A percentile compares a stretch with the other conserved stretches of the same genome.
These are phyloP conservation scores for Dryobates pubescens DNA, from an alignment of 2,797 vertebrate species.

Conservation along the genomic window DNA sequence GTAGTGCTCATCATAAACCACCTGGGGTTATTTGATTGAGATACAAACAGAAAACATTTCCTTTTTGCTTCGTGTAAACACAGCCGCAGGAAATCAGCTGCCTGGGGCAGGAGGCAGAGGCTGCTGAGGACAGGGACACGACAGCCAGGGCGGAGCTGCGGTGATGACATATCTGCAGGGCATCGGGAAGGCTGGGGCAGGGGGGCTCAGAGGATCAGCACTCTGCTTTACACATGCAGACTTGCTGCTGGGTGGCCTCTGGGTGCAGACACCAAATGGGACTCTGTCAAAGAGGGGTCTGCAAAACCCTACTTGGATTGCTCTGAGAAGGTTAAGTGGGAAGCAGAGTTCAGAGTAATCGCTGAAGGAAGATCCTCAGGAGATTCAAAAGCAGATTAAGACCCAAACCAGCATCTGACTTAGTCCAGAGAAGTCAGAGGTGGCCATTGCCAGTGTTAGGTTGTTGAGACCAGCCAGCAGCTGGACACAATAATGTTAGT, in stretches of 20 bases:
- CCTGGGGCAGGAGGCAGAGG: slow-evolving; percentile 50
- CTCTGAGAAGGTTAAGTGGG: neutral
- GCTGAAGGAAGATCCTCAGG: neutral
- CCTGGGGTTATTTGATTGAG: neutral
- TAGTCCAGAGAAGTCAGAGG: neutral
- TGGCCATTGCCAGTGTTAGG: neutral
- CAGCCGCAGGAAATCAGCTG: slow-evolving; percentile 23
- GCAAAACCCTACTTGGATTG: neutral
- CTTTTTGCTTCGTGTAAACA: neutral
- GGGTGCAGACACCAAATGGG: neutral
- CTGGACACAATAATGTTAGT: neutral
- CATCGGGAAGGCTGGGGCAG: neutral
- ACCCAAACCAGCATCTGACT: neutral
- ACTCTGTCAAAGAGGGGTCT: accelerated
- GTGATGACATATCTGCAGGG: neutral
- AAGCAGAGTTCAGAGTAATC: neutral
- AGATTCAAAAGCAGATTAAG: neutral
- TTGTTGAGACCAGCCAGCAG: neutral
- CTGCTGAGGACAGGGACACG: neutral
- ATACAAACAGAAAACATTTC: slow-evolving; percentile 1
- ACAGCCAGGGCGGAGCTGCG: neutral
- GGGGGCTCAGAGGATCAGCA: neutral
- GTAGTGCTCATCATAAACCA: neutral
- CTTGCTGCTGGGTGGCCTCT: neutral
- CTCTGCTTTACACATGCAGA: neutral